Percentiles rank a stretch among this genome's conserved stretches.
These are phyloP conservation scores for Drosophila bipectinata DNA, from an alignment of 1,140 invertebrate genomes.

Conservation along the genomic window DNA sequence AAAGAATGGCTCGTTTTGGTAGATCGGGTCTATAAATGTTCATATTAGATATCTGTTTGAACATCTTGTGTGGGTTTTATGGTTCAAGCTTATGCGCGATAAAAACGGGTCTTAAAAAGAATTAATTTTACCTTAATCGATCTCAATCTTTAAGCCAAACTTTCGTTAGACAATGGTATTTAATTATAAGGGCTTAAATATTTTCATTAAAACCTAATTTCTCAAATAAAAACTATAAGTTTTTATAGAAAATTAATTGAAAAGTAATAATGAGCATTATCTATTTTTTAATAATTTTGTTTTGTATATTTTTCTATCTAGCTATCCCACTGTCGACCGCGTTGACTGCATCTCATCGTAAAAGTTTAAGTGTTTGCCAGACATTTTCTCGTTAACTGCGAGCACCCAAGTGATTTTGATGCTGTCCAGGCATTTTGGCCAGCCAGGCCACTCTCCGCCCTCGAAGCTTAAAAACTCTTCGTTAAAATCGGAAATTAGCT, in stretches of 20 bases:
- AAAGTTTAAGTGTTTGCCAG: constrained; percentile 80
- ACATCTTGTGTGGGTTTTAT: constrained; percentile 6
- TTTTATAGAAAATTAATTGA: background rate
- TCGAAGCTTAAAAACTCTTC: constrained; percentile 61
- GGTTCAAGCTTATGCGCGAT: background rate
- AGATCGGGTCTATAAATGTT: constrained; percentile 1
- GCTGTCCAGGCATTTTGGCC: constrained; percentile 46
- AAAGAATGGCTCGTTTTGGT: constrained; percentile 20
- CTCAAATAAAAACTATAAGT: background rate
- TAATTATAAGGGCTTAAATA: background rate
- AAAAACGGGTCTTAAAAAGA: background rate
- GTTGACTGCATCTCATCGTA: constrained; percentile 68
- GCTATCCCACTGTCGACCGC: constrained; percentile 24
- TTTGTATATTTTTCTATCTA: background rate
- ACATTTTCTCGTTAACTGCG: constrained; percentile 77
- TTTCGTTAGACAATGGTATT: background rate
- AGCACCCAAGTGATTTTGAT: constrained; percentile 73
- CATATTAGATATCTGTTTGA: constrained; percentile 8
- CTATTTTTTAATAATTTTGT: background rate
- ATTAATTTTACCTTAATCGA: constrained; percentile 1
- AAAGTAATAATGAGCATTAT: background rate
- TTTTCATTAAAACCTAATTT: background rate
- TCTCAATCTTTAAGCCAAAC: background rate
- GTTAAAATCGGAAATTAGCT: constrained; percentile 77
- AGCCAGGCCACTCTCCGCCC: background rate